A percentile compares a stretch with the other conserved stretches of the same genome.
Conservation (phyloP, 2,113 vertebrate genomes). For the Cervus canadensis region DNA sequence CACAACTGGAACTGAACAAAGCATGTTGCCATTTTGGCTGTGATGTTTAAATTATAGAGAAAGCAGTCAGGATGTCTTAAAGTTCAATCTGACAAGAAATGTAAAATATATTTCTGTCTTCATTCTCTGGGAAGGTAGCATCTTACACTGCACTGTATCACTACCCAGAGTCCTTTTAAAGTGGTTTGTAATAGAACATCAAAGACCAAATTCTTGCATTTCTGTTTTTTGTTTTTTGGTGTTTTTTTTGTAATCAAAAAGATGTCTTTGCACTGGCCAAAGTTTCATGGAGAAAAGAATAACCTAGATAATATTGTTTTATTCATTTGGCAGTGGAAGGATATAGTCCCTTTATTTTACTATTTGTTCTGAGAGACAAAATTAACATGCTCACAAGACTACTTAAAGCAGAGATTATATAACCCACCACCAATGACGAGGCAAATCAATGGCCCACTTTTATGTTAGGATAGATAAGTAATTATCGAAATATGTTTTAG, state of each 20-base stretch:
- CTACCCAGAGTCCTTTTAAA: conserved; percentile 51
- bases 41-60: conserved; percentile 76
- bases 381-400: neutral
- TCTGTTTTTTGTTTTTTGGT: too few species aligned
- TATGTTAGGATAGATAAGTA: neutral
- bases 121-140: conserved; percentile 68
- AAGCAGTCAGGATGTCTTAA: conserved; percentile 80
- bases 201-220: neutral
- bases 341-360: neutral
- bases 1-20: conserved; percentile 81
- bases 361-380: neutral
- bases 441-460: neutral
- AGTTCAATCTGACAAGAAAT: conserved; percentile 83
- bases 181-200: neutral
- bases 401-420: neutral
- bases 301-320: neutral
- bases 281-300: neutral
- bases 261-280: neutral
- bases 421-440: neutral
- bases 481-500: neutral
- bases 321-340: neutral
- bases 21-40: conserved; percentile 83
- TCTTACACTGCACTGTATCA: neutral
- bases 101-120: conserved; percentile 81
- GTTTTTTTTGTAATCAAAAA: neutral